Conservation (phyloP, 1,140 invertebrate genomes). For the Dendrolimus punctatus region DNA sequence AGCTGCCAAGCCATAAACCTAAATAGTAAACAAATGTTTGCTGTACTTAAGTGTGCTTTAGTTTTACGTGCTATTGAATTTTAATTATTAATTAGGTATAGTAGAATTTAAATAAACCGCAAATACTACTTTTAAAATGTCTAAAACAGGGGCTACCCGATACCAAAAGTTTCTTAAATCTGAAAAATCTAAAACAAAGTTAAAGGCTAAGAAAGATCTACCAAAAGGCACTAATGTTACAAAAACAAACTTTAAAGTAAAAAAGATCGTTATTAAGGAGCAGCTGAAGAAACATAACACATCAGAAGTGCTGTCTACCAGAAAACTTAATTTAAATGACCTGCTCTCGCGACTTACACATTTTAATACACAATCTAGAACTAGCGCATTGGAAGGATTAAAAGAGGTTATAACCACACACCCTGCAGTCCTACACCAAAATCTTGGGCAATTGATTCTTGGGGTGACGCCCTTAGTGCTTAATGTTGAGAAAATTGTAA, state of each 20-base stretch:
- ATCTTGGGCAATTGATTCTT: slow-evolving; percentile 79
- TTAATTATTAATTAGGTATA: no score
- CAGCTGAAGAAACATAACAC: slow-evolving; percentile 79
- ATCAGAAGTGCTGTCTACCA: slow-evolving; percentile 77
- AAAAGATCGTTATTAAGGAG: slow-evolving; percentile 86
- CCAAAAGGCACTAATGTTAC: slow-evolving; percentile 89
- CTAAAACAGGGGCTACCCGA: slow-evolving; percentile 58
- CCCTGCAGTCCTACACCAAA: slow-evolving; percentile 71
- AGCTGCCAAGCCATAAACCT: no score
- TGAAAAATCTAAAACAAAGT: slow-evolving; percentile 85
- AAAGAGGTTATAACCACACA: slow-evolving; percentile 77
- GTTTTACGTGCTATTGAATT: no score
- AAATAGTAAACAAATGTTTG: no score
- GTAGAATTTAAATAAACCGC: not conserved
- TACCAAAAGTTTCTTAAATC: slow-evolving; percentile 81
- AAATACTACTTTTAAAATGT: slow-evolving; percentile 28
- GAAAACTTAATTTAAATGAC: slow-evolving; percentile 85
- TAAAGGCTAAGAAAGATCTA: slow-evolving; percentile 79
- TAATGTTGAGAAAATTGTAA: slow-evolving; percentile 78
- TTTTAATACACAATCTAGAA: slow-evolving; percentile 81
- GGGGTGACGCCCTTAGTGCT: slow-evolving; percentile 78
- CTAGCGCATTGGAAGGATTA: slow-evolving; percentile 80
- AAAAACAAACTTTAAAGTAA: slow-evolving; percentile 89
- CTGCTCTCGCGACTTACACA: slow-evolving; percentile 83
- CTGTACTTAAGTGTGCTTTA: no score